Percentiles rank a stretch among this genome's conserved stretches.
Evolutionary conservation across 1,140 invertebrate genomes (phyloP).

Genomic region (Lethrus apterus): DNA sequence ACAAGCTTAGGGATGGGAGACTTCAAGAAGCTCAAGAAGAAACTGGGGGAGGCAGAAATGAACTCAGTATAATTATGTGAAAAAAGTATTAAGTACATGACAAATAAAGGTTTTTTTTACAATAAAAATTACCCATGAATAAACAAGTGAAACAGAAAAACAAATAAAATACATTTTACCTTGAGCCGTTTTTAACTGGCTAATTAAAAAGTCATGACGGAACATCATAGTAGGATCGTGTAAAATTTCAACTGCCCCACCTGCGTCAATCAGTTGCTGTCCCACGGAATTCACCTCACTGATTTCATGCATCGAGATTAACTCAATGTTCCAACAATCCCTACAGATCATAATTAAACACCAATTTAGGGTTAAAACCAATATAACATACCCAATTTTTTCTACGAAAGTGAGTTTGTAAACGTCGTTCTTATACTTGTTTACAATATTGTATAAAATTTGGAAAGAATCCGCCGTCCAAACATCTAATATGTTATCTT

Average conservation of each 20-base stretch:
- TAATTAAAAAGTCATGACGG: conserved; percentile 3
- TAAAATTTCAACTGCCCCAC: conserved; percentile 1
- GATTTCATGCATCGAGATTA: background rate
- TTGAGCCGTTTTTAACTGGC: conserved; percentile 12
- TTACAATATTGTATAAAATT: background rate
- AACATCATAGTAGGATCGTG: background rate
- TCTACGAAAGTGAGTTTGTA: background rate
- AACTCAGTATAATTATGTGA: too few species aligned
- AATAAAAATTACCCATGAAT: too few species aligned
- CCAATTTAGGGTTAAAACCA: too few species aligned
- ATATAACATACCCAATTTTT: conserved; percentile 12
- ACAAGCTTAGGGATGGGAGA: too few species aligned
- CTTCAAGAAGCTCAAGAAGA: too few species aligned
- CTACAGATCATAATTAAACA: background rate
- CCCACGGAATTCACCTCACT: background rate
- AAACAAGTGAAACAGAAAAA: too few species aligned
- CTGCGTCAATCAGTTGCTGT: background rate
- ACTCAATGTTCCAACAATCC: conserved; percentile 1
- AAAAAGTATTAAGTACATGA: too few species aligned
- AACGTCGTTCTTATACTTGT: background rate
- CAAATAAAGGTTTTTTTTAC: too few species aligned
- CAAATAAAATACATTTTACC: too few species aligned
- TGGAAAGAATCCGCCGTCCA: background rate
- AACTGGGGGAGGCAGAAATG: too few species aligned
- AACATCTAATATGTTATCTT: conserved; percentile 1